Evolutionary conservation across 2,113 vertebrate species (phyloP), one percentile per base, ranked within the genome.

Genomic region (Todiramphus chloris): DNA sequence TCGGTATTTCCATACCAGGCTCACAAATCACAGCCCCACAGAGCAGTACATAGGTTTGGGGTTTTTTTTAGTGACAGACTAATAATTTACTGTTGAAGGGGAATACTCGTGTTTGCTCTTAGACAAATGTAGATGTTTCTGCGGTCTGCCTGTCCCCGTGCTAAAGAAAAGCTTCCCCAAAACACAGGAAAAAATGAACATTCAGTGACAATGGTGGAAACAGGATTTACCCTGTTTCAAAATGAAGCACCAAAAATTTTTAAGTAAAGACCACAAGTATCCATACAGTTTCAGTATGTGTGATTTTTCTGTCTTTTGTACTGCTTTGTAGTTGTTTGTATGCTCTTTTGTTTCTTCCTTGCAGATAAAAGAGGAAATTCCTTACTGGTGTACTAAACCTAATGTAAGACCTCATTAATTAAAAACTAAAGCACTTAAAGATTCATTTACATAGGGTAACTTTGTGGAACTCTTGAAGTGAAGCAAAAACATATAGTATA

Each of bases 1-100:
- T 30, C 25, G 1, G 1, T 33, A 12, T 84, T 31, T 90, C 24
- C 53, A 0, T 39, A 30, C 4, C 21, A 83, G 35, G 30, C 44
- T n/a, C 51, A 63, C 17, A 58, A 20, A n/a, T 41, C 21, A 48
- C 33, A 48, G 56, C 21, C 11, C 23, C 59, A 50, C 33, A 66
- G 50, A 62, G 41, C 77, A 74, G 33, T 51, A 41, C 6, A 3
- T 19, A 2, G 20, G 19, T 25, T 64, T 43, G 5, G 43, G 35
- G 14, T 56, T 10, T 3, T 16, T 53, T 85, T 18, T 30, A 78
- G 41, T 50, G 85, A 43, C 72, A 89, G 83, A 74, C 16, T 30
- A 70, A 18, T 64, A 35, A 83, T 53, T 87, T 51, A 15, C 44
- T 68, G 35, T 30, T 53, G 23, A 64, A 76, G 23, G 5, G 4